Conservation (phyloP, 35 echinoderm and acorn worm species). For the Stichopus chloronotus region DNA sequence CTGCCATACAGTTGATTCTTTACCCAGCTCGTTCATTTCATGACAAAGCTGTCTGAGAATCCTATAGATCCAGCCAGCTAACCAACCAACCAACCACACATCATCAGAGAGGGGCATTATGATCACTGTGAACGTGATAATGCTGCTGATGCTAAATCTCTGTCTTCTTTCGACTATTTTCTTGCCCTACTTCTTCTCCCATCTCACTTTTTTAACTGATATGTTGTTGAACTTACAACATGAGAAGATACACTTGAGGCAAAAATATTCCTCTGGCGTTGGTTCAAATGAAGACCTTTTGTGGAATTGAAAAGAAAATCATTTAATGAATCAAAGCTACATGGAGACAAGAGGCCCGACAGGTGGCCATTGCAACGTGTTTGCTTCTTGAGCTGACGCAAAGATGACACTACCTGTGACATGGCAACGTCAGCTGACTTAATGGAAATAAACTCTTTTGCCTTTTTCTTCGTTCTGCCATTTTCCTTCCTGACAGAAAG, state of each 20-base stretch:
- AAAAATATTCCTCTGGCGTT: neutral
- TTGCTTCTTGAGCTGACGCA: no score
- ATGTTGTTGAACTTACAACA: conserved; percentile 1
- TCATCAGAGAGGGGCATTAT: no score
- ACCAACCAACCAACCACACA: no score
- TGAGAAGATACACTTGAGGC: neutral
- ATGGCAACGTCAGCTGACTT: neutral
- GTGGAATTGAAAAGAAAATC: conserved; percentile 20
- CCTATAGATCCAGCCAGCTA: no score
- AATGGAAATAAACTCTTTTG: neutral
- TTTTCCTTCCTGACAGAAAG: no score
- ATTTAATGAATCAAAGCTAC: conserved; percentile 25
- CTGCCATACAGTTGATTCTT: no score
- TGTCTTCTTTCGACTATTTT: neutral
- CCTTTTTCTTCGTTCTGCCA: no score
- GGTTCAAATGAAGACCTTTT: neutral
- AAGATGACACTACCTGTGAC: neutral
- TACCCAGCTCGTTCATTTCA: no score
- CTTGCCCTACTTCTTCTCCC: neutral
- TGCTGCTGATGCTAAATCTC: no score
- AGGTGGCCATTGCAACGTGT: neutral
- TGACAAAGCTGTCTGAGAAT: no score
- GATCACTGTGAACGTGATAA: no score
- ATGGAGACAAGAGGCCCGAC: conserved; percentile 3
- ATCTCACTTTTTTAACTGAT: neutral